Evolutionary conservation across 2,888 invertebrate genomes (phyloP).

Genomic region (Lacanobia wlatinum): DNA sequence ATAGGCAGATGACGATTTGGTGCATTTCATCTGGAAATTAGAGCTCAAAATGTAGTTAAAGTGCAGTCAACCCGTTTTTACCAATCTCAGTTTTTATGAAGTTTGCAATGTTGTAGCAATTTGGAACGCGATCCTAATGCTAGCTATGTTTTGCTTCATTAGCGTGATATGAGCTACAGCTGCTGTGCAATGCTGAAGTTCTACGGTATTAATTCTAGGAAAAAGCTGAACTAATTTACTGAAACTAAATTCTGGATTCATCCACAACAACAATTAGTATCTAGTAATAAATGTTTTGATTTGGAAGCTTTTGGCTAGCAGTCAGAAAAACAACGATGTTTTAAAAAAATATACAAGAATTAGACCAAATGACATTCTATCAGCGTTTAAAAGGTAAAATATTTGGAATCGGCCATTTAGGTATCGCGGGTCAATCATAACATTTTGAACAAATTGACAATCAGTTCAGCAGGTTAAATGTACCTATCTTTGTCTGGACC

Average conservation of each 20-base stretch:
- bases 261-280: background rate
- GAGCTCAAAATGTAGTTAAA: background rate
- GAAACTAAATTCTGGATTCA: background rate
- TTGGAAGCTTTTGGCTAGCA: too few species aligned
- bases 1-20: background rate
- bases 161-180: slow-evolving; percentile 12
- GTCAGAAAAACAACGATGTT: too few species aligned
- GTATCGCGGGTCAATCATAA: too few species aligned
- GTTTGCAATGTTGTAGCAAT: slow-evolving; percentile 6
- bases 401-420: too few species aligned
- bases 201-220: background rate
- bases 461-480: too few species aligned
- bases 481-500: too few species aligned
- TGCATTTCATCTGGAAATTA: background rate
- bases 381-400: too few species aligned
- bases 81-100: background rate
- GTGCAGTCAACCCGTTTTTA: background rate
- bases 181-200: slow-evolving; percentile 20
- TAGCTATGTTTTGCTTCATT: slow-evolving; percentile 38
- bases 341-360: too few species aligned
- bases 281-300: too few species aligned
- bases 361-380: too few species aligned
- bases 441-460: too few species aligned
- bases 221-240: slow-evolving; percentile 15
- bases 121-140: slow-evolving; percentile 22